Conservation (phyloP, 2,888 invertebrate species). For the Sarcophaga carnaria region DNA sequence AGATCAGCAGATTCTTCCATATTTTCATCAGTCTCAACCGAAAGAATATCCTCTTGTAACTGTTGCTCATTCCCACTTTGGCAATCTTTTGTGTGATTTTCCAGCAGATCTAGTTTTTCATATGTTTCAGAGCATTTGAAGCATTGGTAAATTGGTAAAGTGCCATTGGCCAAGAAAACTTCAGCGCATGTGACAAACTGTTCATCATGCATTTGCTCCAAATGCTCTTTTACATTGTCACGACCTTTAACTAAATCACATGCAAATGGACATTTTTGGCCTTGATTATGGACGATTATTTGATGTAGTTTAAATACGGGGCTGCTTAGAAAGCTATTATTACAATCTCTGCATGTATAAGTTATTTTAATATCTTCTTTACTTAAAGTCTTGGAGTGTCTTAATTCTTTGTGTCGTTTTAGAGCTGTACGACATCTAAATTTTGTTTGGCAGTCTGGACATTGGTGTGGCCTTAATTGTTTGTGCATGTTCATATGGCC, state of each 20-base stretch:
- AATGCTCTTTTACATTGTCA: conserved; percentile 48
- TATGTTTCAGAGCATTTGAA: conserved; percentile 62
- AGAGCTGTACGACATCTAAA: conserved; percentile 69
- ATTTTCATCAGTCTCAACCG: conserved; percentile 16
- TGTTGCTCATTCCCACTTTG: neutral
- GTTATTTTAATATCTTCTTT: neutral
- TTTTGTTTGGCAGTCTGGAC: conserved; percentile 61
- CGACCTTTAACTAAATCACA: neutral
- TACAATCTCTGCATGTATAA: conserved; percentile 40
- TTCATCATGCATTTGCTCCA: conserved; percentile 32
- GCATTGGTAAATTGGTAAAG: conserved; percentile 47
- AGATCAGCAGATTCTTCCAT: conserved; percentile 34
- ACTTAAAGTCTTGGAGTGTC: conserved; percentile 33
- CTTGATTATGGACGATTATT: conserved; percentile 44
- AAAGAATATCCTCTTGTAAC: conserved; percentile 3
- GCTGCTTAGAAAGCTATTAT: conserved; percentile 32
- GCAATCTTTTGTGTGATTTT: conserved; percentile 56
- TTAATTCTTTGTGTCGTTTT: conserved; percentile 61
- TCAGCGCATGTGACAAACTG: neutral
- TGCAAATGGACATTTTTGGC: conserved; percentile 53
- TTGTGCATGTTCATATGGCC: conserved; percentile 72
- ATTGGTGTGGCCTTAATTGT: conserved; percentile 69
- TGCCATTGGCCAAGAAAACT: neutral
- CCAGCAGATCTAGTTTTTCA: conserved; percentile 39
- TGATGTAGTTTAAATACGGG: conserved; percentile 39